Evolutionary conservation across 2,113 vertebrate genomes (phyloP), one percentile per base, ranked within the genome.

Genomic region (Procavia capensis): DNA sequence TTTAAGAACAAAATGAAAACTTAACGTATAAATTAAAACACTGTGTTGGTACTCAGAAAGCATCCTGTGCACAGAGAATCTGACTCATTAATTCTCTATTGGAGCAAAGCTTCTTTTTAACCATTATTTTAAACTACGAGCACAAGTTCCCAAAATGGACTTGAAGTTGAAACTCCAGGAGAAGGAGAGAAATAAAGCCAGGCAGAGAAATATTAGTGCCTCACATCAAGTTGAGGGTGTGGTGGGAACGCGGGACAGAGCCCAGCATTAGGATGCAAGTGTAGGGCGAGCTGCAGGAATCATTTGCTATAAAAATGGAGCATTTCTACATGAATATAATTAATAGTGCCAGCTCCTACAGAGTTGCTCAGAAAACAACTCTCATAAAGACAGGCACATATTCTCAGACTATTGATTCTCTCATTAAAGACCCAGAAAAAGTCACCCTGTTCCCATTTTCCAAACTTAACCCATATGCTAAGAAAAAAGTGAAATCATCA

Each of bases 1-100:
- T 96, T 96, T 93, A 93, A 96, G 84, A 95, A 97, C 91, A 95
- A 96, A 97, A 92, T 39, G 13, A 91, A 93, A 54, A 91, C 86
- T 95, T n/a, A 90, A 63, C 94, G 36, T 83, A 92, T 96, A 95
- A 97, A 92, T 95, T 97, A 91, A 94, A 97, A 76, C 34, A 74
- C 36, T 90, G 75, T 92, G 72, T 88, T 93, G 89, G 86, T 25
- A 5, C 93, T 81, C 39, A 83, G 27, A 88, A 95, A 91, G 36
- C 19, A 50, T 43, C 76, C 66, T 89, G 75, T 72, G 93, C 43
- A 72, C 17, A 90, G 88, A 94, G 61, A 78, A 17, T 93, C 91
- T 95, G 50, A 82, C 54, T 96, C 89, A 87, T 92, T 79, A 90
- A 93, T 89, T 97, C 88, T 45, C 68, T 84, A 90, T 68, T 79